phyloP scores from a whole-genome alignment of 92 coral and sea anemone genomes.

The Palythoa grandis region DNA sequence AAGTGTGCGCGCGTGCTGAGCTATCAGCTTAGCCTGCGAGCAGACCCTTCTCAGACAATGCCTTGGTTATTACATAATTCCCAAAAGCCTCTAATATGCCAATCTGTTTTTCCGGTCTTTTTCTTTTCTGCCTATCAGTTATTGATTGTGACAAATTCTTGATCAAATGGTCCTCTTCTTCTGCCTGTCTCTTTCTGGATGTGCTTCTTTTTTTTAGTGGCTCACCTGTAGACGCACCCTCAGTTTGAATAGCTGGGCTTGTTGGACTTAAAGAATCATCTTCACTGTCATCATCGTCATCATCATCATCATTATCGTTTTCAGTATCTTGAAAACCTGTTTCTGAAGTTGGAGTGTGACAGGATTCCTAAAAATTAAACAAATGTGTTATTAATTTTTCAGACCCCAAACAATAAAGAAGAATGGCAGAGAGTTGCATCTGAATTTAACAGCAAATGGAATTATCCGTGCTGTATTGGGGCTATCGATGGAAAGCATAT shows the following conservation, averaged over 20 bases:
- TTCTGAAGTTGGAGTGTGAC: background rate
- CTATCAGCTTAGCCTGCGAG: no score
- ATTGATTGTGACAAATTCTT: background rate
- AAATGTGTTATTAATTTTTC: background rate
- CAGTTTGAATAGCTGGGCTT: constrained; percentile 14
- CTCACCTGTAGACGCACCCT: constrained; percentile 12
- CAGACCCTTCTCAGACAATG: constrained; percentile 36
- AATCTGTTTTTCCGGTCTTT: background rate
- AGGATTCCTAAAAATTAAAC: background rate
- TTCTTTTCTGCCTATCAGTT: background rate
- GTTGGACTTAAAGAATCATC: background rate
- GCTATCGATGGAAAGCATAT: constrained; percentile 67
- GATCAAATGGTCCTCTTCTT: background rate
- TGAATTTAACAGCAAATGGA: constrained; percentile 55
- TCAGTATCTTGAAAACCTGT: background rate
- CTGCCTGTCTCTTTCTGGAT: background rate
- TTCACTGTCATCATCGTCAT: background rate
- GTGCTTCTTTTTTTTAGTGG: constrained; percentile 20
- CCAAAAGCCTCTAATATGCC: constrained; percentile 4
- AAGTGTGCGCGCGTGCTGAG: no score
- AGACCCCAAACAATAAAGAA: constrained; percentile 20
- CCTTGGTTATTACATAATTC: constrained; percentile 25
- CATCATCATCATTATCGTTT: background rate
- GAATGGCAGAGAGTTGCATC: constrained; percentile 44
- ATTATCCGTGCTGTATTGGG: constrained; percentile 61